Evolutionary conservation across 1,140 invertebrate genomes (phyloP), one percentile per base, ranked within the genome.

Genomic region (Amyelois transitella): DNA sequence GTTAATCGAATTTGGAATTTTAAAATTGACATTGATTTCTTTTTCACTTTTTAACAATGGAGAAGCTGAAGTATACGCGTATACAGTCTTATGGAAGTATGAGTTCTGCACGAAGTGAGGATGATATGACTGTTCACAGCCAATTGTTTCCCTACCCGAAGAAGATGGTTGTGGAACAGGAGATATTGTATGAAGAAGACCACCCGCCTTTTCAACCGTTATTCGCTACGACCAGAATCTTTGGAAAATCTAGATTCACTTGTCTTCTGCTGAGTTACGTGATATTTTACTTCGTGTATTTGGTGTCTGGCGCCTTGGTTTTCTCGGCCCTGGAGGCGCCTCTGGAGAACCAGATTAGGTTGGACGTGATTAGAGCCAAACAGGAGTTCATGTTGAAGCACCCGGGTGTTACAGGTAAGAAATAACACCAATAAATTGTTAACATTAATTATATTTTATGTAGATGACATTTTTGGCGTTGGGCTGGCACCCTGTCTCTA

Each of bases 321-420:
- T 96, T 96, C 81, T 93, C 94, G 58, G 90, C 91, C 12, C 83
- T 96, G 50, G 95, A 96, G 82, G 90, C 91, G 1, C 92, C 94
- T 0, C 69, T 90, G 45, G 94, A 96, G 77, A 82, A 88, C 44
- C 75, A 89, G 19, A 80, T 92, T 1, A 86, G 89, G 45, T 71
- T 89, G 10, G 83, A 90, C 25, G 71, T 94, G 8, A 83, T 89
- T 32, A 75, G 84, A 5, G 78, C 89, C 1, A 90, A 92, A 51
- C 80, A 88, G 38, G 79, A 90, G 21, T 94, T 95, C 72, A 75
- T 92, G 56, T 53, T 65, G 8, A 77, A 86, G 55, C 82, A 92
- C 86, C 90, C 90, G 0, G 81, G 74, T 58, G 88, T 93, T 44
- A 64, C 88, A 82, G 91, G 92, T 82, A 79, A 67, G 17, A n/a